Evolutionary conservation across 2,113 vertebrate genomes (phyloP), one percentile per base, ranked within the genome.

Genomic region (Cololabis saira): DNA sequence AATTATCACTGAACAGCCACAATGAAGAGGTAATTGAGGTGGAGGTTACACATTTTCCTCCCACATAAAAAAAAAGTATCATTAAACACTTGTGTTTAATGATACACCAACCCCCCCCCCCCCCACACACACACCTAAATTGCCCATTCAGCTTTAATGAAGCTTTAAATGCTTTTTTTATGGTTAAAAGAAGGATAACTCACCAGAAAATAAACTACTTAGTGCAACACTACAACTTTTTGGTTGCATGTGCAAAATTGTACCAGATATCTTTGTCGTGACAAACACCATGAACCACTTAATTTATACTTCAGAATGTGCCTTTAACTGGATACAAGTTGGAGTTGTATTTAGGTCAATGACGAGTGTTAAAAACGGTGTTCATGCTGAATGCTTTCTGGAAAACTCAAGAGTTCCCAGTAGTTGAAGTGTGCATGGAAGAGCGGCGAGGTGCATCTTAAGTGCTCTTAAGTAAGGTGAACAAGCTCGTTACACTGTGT

Each of bases 1-100:
- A 72, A 87, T 87, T 71, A 84, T 12, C 47, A 45, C 60, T 55
- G 69, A 56, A 22, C 76, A 64, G 71, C 48, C 65, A 61, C 54
- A 59, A 19, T 24, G 50, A 64, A 43, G 48, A 78, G 67, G 50
- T 88, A 78, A 82, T 74, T 82, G 78, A 86, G 40, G 80, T 88
- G 80, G 71, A 85, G 73, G 75, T 83, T 76, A 83, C 53, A 84
- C 47, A 82, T 84, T 42, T 76, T n/a, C 61, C 76, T 81, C 83
- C 79, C 64, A 86, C 79, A 12, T 74, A 12, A 66, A 72, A 70
- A 74, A 72, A 70, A 66, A 57, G n/a, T 13, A 72, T 62, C 78
- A 82, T 84, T 75, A 83, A 84, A 87, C 74, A 73, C 63, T 81
- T 80, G 63, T 71, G 65, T 76, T 80, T 90, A 87, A 90, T 87